Conservation (phyloP, 2,113 vertebrate genomes). For the Cebidichthys violaceus region DNA sequence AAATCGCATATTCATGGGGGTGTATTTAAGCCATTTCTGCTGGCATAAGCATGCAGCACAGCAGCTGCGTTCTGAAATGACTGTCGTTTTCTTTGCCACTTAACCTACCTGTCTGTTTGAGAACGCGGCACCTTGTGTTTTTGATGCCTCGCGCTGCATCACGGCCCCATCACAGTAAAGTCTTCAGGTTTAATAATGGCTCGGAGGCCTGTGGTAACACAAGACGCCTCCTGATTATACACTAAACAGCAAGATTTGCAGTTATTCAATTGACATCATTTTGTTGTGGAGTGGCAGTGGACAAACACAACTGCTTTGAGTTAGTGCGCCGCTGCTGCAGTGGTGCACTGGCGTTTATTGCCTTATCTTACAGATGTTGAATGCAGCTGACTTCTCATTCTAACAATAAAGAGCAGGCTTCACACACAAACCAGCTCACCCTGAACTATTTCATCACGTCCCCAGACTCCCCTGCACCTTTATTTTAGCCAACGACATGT, state of each 20-base stretch:
- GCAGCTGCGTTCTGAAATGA: conserved; percentile 65
- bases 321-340: conserved; percentile 57
- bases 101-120: conserved; percentile 73
- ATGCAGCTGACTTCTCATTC: conserved; percentile 47
- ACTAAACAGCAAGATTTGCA: conserved; percentile 71
- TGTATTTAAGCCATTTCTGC: conserved; percentile 85
- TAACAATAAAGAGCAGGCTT: conserved; percentile 48
- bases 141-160: conserved; percentile 66
- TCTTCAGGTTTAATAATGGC: conserved; percentile 73
- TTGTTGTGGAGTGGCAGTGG: conserved; percentile 62
- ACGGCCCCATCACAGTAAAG: conserved; percentile 39
- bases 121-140: conserved; percentile 61
- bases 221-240: conserved; percentile 52
- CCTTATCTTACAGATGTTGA: conserved; percentile 50
- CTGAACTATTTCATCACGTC: conserved; percentile 63
- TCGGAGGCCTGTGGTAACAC: conserved; percentile 67
- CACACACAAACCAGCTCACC: conserved; percentile 36
- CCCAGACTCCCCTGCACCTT: conserved; percentile 14
- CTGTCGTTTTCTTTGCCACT: conserved; percentile 72
- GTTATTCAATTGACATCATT: conserved; percentile 74
- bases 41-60: conserved; percentile 83
- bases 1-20: conserved; percentile 82
- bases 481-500: conserved; percentile 26
- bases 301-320: conserved; percentile 76
- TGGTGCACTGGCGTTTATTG: conserved; percentile 36